phyloP scores from a whole-genome alignment of 2,888 invertebrate species.

The Philaethria dido region DNA sequence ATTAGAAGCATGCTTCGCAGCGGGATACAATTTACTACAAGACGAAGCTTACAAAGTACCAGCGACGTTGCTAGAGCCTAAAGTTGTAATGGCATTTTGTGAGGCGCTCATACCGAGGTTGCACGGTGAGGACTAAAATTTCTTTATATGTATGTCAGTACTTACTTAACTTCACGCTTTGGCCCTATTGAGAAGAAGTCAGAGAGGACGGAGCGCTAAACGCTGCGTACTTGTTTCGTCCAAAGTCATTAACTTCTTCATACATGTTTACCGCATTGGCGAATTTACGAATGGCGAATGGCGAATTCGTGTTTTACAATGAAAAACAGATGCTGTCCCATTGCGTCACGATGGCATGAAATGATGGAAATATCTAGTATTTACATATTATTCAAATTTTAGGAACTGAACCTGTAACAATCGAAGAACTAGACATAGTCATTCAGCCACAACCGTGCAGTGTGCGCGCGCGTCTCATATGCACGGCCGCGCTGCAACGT shows the following conservation, averaged over 20 bases:
- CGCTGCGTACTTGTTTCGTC: too few species aligned
- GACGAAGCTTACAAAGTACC: constrained; percentile 56
- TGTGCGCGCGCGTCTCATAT: constrained; percentile 51
- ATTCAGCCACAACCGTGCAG: constrained; percentile 54
- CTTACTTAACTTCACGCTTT: too few species aligned
- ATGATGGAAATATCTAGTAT: too few species aligned
- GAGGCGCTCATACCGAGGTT: constrained; percentile 53
- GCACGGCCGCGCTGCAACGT: constrained; percentile 58
- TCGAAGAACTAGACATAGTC: constrained; percentile 52
- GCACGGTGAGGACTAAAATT: constrained; percentile 55
- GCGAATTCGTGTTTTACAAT: too few species aligned
- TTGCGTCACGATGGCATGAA: too few species aligned
- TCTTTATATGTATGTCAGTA: too few species aligned
- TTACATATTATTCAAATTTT: neutral
- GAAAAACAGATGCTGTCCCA: too few species aligned
- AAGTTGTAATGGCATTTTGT: constrained; percentile 60
- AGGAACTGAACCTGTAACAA: constrained; percentile 43
- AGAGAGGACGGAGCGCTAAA: too few species aligned
- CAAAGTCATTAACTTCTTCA: too few species aligned
- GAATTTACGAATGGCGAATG: too few species aligned
- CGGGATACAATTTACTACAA: constrained; percentile 53
- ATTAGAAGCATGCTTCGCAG: constrained; percentile 63
- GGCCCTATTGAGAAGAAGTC: too few species aligned
- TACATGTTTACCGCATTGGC: too few species aligned
- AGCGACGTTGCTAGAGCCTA: constrained; percentile 55